phyloP scores from a whole-genome alignment of 1,140 invertebrate genomes.

The Galleria mellonella region DNA sequence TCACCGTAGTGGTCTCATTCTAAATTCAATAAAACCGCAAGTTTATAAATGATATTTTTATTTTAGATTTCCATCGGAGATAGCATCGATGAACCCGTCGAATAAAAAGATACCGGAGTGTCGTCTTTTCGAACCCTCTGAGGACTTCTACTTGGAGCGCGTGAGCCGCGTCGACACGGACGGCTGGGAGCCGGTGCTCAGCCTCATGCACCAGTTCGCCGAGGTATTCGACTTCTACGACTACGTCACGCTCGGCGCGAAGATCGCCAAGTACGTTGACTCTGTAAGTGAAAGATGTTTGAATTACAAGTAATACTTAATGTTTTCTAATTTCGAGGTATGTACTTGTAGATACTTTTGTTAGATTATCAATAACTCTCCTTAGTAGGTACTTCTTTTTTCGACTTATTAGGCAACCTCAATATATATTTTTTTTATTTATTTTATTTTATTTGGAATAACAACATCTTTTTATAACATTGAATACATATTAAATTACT shows the following conservation, averaged over 20 bases:
- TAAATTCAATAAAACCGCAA: neutral
- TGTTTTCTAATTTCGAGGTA: too few species aligned
- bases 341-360: too few species aligned
- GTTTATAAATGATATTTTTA: too few species aligned
- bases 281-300: slow-evolving; percentile 39
- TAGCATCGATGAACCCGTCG: slow-evolving; percentile 25
- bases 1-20: too few species aligned
- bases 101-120: slow-evolving; percentile 51
- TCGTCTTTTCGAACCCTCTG: slow-evolving; percentile 16
- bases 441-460: too few species aligned
- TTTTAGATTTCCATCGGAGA: slow-evolving; percentile 41
- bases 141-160: slow-evolving; percentile 44
- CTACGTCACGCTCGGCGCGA: slow-evolving; percentile 40
- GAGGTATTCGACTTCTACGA: slow-evolving; percentile 50
- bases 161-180: slow-evolving; percentile 27
- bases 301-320: too few species aligned
- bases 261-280: slow-evolving; percentile 54
- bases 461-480: too few species aligned
- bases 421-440: too few species aligned
- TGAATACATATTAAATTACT: too few species aligned
- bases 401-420: too few species aligned
- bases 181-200: slow-evolving; percentile 43
- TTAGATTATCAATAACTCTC: too few species aligned
- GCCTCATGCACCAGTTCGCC: slow-evolving; percentile 51
- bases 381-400: too few species aligned